Conservation (phyloP, 2,113 vertebrate species). For the Syngnathus scovelli region DNA sequence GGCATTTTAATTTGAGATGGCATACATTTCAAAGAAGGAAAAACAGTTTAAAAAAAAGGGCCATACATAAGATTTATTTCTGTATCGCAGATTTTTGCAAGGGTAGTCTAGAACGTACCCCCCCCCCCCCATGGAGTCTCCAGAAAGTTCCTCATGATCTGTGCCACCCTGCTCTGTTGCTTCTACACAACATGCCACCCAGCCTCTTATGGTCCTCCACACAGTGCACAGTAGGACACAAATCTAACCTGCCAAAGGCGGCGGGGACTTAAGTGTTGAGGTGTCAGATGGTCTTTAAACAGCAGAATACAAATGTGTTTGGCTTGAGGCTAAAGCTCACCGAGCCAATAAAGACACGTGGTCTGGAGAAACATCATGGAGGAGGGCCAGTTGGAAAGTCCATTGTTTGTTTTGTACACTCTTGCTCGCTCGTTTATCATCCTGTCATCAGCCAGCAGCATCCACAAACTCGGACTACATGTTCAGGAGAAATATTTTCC, state of each 20-base stretch:
- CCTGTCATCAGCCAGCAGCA: neutral
- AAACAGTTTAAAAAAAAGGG: too few species aligned
- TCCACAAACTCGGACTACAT: neutral
- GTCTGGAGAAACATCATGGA: neutral
- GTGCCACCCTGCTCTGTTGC: slow-evolving; percentile 3
- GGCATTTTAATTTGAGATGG: too few species aligned
- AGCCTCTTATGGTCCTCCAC: slow-evolving; percentile 68
- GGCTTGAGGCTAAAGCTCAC: neutral
- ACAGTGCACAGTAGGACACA: slow-evolving; percentile 28
- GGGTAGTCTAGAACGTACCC: too few species aligned
- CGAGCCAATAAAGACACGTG: neutral
- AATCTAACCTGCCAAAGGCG: slow-evolving; percentile 49
- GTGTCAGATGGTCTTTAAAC: slow-evolving; percentile 50
- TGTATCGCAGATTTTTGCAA: neutral
- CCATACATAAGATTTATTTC: too few species aligned
- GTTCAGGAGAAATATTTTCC: slow-evolving; percentile 1
- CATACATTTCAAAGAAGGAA: too few species aligned
- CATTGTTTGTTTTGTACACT: neutral
- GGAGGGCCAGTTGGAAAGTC: neutral
- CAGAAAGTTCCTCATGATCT: slow-evolving; percentile 44
- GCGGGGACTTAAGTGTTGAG: slow-evolving; percentile 38
- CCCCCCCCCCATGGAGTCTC: neutral
- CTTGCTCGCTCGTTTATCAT: slow-evolving; percentile 2
- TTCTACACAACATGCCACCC: slow-evolving; percentile 36
- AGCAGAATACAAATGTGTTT: slow-evolving; percentile 36